A percentile compares a stretch with the other conserved stretches of the same genome.
phyloP scores from a whole-genome alignment of 2,797 vertebrate species.

The Sparidentex hasta region DNA sequence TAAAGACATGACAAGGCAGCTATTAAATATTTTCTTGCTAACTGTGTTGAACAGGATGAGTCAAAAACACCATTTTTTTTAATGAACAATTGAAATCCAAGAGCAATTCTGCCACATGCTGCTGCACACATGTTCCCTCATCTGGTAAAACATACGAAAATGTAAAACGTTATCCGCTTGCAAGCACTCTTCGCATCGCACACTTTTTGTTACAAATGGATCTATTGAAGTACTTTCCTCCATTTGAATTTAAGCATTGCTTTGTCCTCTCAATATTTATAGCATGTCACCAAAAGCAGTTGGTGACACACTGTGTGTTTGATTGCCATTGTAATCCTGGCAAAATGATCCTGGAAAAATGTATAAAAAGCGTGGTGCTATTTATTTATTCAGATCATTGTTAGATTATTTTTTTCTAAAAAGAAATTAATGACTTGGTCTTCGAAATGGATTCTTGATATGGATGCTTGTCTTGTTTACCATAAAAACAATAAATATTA shows the following conservation, averaged over 20 bases:
- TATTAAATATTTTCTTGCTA: neutral
- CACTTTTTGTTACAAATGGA: neutral
- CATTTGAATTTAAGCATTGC: neutral
- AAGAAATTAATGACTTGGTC: neutral
- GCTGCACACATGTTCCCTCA: constrained; percentile 1
- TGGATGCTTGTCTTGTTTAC: neutral
- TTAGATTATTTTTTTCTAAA: neutral
- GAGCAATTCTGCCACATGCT: constrained; percentile 14
- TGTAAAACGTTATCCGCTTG: neutral
- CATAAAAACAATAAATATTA: neutral
- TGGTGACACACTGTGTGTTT: neutral
- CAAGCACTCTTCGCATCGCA: neutral
- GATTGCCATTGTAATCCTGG: neutral
- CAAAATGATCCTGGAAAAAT: too few relatives aligned
- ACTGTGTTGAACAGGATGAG: neutral
- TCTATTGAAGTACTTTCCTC: neutral
- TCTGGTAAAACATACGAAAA: constrained; percentile 1
- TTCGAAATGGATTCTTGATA: neutral
- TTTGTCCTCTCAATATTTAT: neutral
- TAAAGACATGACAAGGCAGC: neutral
- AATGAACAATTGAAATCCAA: constrained; percentile 2
- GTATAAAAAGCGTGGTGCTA: neutral
- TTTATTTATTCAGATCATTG: neutral
- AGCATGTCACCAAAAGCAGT: neutral
- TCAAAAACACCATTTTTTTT: neutral